phyloP scores from a whole-genome alignment of 2,888 invertebrate species.

The Nomada fucata region DNA sequence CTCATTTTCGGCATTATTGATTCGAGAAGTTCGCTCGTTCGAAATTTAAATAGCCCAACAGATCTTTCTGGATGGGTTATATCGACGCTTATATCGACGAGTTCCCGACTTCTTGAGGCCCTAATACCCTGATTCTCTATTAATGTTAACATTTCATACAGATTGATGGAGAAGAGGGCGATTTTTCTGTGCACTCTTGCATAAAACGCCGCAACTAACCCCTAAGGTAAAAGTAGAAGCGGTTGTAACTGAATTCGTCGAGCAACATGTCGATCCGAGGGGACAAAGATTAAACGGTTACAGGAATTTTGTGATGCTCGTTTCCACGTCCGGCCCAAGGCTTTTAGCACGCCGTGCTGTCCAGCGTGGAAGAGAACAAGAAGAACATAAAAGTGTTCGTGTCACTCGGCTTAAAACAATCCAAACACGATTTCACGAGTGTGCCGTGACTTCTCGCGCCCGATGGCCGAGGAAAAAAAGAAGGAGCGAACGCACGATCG shows the following conservation, averaged over 20 bases:
- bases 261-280: conserved; percentile 5
- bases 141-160: conserved; percentile 25
- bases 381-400: conserved; percentile 42
- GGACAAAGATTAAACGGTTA: conserved; percentile 29
- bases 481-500: conserved; percentile 29
- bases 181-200: neutral
- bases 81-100: neutral
- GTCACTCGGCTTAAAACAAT: conserved; percentile 63
- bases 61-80: conserved; percentile 6
- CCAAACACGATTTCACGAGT: conserved; percentile 65
- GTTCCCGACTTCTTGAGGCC: neutral
- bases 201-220: neutral
- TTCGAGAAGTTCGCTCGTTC: conserved; percentile 42
- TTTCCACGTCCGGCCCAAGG: neutral
- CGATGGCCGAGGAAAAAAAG: neutral
- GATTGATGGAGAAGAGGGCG: neutral
- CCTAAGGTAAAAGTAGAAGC: conserved; percentile 18
- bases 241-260: conserved; percentile 8
- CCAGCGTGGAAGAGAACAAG: neutral
- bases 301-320: conserved; percentile 24
- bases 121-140: conserved; percentile 6
- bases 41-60: conserved; percentile 41
- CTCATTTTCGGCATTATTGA: conserved; percentile 51
- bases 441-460: conserved; percentile 56
- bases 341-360: conserved; percentile 18